phyloP scores from a whole-genome alignment of 2,113 vertebrate genomes.

The Carettochelys insculpta region DNA sequence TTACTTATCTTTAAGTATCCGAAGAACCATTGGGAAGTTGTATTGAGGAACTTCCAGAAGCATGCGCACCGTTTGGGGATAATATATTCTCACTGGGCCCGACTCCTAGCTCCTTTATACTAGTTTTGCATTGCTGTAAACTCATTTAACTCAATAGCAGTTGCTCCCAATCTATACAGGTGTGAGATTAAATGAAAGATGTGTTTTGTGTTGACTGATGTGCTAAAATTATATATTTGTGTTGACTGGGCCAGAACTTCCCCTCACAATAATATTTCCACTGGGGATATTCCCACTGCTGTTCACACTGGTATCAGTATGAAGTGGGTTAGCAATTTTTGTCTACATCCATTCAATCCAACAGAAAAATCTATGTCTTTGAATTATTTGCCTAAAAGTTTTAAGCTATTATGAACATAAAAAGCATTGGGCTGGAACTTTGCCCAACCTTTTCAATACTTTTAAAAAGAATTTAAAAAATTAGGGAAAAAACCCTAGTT shows the following conservation, averaged over 20 bases:
- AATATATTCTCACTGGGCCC: constrained; percentile 24
- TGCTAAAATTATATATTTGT: not conserved
- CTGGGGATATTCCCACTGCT: not conserved
- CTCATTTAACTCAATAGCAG: not conserved
- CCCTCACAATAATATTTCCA: not conserved
- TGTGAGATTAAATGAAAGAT: too few species aligned
- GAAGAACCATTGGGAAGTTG: constrained; percentile 8
- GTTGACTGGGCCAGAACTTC: not conserved
- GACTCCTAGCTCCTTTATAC: constrained; percentile 31
- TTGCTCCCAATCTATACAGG: not conserved
- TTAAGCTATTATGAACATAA: not conserved
- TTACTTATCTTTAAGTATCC: not conserved
- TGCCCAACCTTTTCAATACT: not conserved
- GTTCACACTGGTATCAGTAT: not conserved
- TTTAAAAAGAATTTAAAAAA: not conserved
- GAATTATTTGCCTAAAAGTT: not conserved
- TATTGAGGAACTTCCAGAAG: constrained; percentile 44
- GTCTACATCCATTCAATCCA: not conserved
- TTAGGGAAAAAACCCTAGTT: not conserved
- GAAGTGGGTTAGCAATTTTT: not conserved
- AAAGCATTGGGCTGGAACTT: not conserved
- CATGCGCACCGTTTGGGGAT: not conserved
- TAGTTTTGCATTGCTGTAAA: not conserved
- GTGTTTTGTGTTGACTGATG: too few species aligned
- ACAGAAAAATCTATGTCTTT: not conserved